Evolutionary conservation across 2,888 invertebrate species (phyloP).

Genomic region (Copidosoma aretas): DNA sequence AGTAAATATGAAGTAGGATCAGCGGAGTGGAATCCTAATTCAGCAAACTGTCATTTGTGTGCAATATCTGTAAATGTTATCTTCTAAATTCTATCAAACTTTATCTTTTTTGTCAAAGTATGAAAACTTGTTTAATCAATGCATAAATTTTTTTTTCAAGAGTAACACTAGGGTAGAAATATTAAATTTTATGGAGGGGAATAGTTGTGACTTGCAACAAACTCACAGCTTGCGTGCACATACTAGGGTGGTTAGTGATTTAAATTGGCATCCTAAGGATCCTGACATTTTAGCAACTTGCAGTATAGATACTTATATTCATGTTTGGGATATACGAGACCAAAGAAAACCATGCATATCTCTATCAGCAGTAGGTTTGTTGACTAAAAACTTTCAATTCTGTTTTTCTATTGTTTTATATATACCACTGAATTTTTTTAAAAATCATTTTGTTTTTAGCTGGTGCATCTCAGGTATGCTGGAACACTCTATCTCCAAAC

Average conservation of each 20-base stretch:
- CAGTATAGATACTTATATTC: constrained; percentile 91
- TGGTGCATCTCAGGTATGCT: constrained; percentile 92
- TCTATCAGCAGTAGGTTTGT: constrained; percentile 84
- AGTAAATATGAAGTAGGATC: constrained; percentile 93
- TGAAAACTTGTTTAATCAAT: constrained; percentile 1
- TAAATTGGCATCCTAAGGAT: constrained; percentile 88
- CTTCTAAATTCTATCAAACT: too few relatives aligned
- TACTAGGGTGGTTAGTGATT: constrained; percentile 85
- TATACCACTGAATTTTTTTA: not conserved
- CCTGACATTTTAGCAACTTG: constrained; percentile 83
- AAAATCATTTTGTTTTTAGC: constrained; percentile 64
- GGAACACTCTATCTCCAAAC: constrained; percentile 85
- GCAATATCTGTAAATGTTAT: constrained; percentile 77
- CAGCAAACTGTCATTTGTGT: constrained; percentile 78
- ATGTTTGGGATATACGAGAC: constrained; percentile 92
- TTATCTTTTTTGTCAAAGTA: not conserved
- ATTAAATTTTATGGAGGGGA: constrained; percentile 76
- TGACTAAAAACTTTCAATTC: constrained; percentile 13
- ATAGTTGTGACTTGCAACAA: constrained; percentile 70
- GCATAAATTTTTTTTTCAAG: constrained; percentile 63
- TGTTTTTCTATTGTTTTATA: constrained; percentile 4
- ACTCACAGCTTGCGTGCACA: constrained; percentile 79
- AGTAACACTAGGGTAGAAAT: constrained; percentile 89
- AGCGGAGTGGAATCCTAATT: constrained; percentile 90
- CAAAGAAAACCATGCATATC: constrained; percentile 82